Conservation (phyloP, 2,888 invertebrate genomes). For the Epicampocera succincta region DNA sequence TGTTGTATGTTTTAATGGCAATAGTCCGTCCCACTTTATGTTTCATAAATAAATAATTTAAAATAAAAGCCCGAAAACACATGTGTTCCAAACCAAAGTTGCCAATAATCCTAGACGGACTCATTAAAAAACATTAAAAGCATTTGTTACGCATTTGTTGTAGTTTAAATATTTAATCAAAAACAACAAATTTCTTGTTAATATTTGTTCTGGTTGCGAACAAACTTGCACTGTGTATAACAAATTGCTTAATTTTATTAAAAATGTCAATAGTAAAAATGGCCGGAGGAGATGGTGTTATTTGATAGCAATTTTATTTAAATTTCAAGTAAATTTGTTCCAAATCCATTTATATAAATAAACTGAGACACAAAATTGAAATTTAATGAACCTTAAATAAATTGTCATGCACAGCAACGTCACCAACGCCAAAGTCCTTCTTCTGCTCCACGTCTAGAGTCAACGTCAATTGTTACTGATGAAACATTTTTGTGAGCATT, state of each 20-base stretch:
- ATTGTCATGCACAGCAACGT: constrained; percentile 58
- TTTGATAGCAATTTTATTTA: constrained; percentile 36
- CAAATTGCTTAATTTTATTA: not conserved
- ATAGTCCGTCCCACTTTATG: constrained; percentile 13
- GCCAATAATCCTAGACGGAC: constrained; percentile 55
- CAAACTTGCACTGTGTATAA: not conserved
- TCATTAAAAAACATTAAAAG: constrained; percentile 44
- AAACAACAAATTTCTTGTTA: constrained; percentile 20
- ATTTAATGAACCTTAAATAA: constrained; percentile 67
- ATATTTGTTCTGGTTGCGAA: not conserved
- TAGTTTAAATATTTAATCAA: constrained; percentile 51
- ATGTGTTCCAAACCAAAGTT: constrained; percentile 21
- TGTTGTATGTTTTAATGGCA: constrained; percentile 4
- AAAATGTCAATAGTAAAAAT: not conserved
- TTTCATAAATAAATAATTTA: constrained; percentile 52
- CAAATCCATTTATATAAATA: constrained; percentile 55
- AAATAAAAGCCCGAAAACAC: constrained; percentile 39
- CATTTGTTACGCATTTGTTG: constrained; percentile 45
- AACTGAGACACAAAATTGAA: constrained; percentile 55
- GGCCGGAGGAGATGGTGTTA: not conserved
- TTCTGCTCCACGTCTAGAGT: constrained; percentile 10
- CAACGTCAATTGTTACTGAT: constrained; percentile 38
- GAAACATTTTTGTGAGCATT: constrained; percentile 5
- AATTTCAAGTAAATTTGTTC: constrained; percentile 48
- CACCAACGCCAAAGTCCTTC: not conserved